These are phyloP conservation scores for Neomonachus schauinslandi DNA, from an alignment of 2,113 vertebrate genomes.

Conservation along the genomic window DNA sequence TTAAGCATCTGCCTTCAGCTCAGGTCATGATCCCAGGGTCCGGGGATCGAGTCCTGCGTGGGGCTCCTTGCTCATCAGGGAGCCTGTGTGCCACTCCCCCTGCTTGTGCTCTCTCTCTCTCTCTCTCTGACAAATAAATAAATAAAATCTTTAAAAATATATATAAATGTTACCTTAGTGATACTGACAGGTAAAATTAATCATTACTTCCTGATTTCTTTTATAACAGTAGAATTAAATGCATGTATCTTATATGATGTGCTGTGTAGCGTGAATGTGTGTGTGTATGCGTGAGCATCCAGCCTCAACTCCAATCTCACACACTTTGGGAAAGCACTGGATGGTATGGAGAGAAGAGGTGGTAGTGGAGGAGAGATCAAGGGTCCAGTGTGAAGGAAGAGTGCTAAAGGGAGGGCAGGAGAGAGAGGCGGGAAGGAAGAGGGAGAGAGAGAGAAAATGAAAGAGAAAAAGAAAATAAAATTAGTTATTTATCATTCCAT, in stretches of 20 bases:
- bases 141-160: no score
- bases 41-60: no score
- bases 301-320: background rate
- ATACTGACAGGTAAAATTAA: background rate
- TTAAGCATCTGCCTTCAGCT: no score
- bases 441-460: background rate
- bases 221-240: conserved; percentile 38
- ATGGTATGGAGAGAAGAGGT: background rate
- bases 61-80: no score
- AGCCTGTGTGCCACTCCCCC: no score
- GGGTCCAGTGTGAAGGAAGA: background rate
- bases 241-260: background rate
- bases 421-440: background rate
- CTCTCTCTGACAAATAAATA: no score
- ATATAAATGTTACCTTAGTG: background rate
- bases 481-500: background rate
- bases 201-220: background rate
- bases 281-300: background rate
- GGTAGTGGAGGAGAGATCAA: background rate
- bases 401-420: no score
- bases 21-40: no score
- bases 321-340: background rate
- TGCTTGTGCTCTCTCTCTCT: no score
- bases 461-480: background rate
- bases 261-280: background rate